Conservation (phyloP, 2,113 vertebrate species). For the Rhabdornis inornatus region DNA sequence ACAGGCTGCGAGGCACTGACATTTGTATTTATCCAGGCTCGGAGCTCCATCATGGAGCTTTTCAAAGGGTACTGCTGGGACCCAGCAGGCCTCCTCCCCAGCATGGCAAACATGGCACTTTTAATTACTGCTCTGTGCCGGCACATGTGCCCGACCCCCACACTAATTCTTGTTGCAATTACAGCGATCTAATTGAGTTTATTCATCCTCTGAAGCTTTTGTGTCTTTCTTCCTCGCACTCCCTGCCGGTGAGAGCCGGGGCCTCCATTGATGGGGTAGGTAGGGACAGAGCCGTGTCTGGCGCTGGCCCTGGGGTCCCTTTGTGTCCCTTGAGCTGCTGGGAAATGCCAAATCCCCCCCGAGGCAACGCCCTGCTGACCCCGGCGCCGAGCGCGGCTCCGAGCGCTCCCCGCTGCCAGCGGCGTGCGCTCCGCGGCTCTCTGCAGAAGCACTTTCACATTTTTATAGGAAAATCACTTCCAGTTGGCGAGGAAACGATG, state of each 20-base stretch:
- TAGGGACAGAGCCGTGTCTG: not conserved
- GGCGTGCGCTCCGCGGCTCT: rapidly evolving
- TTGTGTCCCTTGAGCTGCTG: slow-evolving; percentile 32
- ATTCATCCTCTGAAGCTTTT: slow-evolving; percentile 56
- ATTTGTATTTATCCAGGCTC: slow-evolving; percentile 62
- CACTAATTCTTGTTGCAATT: slow-evolving; percentile 66
- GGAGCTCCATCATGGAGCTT: slow-evolving; percentile 46
- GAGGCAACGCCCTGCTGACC: not conserved
- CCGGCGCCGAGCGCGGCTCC: rapidly evolving
- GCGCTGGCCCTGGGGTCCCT: not conserved
- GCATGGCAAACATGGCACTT: slow-evolving; percentile 55
- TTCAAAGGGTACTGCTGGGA: slow-evolving; percentile 63
- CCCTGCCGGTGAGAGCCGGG: slow-evolving; percentile 67
- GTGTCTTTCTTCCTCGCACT: slow-evolving; percentile 58
- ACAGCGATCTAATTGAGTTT: slow-evolving; percentile 69
- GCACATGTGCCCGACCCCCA: slow-evolving; percentile 59
- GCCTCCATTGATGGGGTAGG: slow-evolving; percentile 14
- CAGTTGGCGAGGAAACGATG: not conserved
- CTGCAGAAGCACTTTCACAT: not conserved
- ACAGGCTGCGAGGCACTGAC: slow-evolving; percentile 53
- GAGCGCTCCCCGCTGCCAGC: rapidly evolving
- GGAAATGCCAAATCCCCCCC: not conserved
- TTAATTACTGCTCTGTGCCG: slow-evolving; percentile 52
- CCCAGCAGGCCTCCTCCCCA: slow-evolving; percentile 60
- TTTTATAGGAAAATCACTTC: not conserved